Base-by-base conservation (phyloP, 2,113 vertebrate genomes). In the Cepphus grylle region DNA sequence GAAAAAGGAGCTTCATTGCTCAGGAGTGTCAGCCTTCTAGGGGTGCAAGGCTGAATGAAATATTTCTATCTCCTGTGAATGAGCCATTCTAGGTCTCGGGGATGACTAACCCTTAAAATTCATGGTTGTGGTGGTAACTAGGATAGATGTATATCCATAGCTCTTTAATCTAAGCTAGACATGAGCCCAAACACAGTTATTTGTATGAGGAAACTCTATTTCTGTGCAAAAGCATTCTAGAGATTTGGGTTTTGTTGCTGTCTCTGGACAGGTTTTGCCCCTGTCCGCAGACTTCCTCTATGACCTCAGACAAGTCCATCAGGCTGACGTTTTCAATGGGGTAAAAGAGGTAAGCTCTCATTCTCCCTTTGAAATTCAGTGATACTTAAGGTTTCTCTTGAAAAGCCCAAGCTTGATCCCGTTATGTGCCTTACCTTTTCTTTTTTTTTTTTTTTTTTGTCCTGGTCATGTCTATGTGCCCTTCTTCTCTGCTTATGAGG, bases 61-160 rank as follows among this genome's bases (percentile, higher is more conserved):
- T 83, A 84, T 67, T 83, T 78, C 69, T 77, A 22, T 58, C 84
- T 93, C 26, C 69, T 0, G 34, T 69, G 74, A 80, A 83, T 73
- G 58, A 81, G 30, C 42, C 86, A 84, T 93, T 88, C 78, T 52
- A 65, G 85, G 92, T 94, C 74, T 79, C 17, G 27, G 76, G 82
- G 82, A 88, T 93, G 91, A 84, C 72, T 52, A 92, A 95, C 74
- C 87, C 74, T 93, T 96, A 93, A 90, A 86, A 92, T 86, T 89
- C 93, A 96, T 94, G 61, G 81, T 65, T 84, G 73, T 91, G 56
- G 65, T 93, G 55, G 84, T 93, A 96, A 95, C 79, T 77, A 87
- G 90, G 82, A 92, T 79, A 90, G 94, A 95, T 96, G 71, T 89
- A 81, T 94, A 87, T 66, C 53, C 45, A 47, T 83, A 2, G 5